phyloP scores from a whole-genome alignment of 1,140 invertebrate species.

The Bathynomus jamesi region DNA sequence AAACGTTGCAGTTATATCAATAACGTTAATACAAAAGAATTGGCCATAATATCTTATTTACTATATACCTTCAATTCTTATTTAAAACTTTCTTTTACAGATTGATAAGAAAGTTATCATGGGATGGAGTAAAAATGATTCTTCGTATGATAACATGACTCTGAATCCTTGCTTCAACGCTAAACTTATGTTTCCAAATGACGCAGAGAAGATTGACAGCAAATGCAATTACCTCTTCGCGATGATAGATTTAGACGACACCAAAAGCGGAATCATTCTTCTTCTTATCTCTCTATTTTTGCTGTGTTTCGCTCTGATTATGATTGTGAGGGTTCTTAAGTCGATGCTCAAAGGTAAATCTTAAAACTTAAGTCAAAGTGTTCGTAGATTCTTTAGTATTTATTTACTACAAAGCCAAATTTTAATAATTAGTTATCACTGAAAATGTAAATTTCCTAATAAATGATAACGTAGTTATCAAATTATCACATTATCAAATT shows the following conservation, averaged over 20 bases:
- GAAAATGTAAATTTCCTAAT: not conserved
- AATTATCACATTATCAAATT: too few species aligned
- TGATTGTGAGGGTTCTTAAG: constrained; percentile 9
- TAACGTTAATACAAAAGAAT: too few species aligned
- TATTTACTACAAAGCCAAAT: not conserved
- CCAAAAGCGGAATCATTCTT: constrained; percentile 9
- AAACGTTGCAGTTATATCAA: too few species aligned
- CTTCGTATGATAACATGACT: constrained; percentile 35
- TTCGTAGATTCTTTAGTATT: not conserved
- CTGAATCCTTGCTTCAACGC: not conserved
- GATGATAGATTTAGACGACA: not conserved
- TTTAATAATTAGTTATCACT: not conserved
- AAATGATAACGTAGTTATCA: not conserved
- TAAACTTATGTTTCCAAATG: not conserved
- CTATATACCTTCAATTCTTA: not conserved
- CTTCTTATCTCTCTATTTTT: constrained; percentile 3
- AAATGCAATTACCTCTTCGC: not conserved
- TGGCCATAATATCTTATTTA: not conserved
- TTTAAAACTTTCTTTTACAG: constrained; percentile 32
- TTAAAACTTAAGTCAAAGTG: too few species aligned
- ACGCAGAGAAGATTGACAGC: not conserved
- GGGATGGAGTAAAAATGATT: constrained; percentile 39
- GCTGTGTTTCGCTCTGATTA: constrained; percentile 1
- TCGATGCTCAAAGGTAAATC: constrained; percentile 11
- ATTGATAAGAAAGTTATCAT: constrained; percentile 46